Evolutionary conservation across 2,797 vertebrate species (phyloP).

Genomic region (Eulemur mongoz): DNA sequence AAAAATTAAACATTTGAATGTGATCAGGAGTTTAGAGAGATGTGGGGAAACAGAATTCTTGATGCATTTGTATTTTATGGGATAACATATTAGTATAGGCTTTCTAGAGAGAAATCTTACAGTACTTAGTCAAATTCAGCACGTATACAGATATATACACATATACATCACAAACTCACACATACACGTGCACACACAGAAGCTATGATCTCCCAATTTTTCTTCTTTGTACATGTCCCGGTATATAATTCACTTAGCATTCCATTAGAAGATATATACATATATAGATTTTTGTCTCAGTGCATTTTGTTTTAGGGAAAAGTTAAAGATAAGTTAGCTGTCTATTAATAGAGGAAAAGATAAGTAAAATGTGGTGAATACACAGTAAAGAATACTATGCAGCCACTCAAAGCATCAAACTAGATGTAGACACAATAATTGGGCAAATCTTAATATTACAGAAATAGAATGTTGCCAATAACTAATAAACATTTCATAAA

Average conservation of each 20-base stretch:
- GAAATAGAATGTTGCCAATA: not conserved
- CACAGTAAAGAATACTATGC: not conserved
- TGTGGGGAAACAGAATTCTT: not conserved
- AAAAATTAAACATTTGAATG: not conserved
- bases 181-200: not conserved
- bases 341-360: not conserved
- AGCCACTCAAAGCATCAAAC: not conserved
- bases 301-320: not conserved
- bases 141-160: too few relatives aligned
- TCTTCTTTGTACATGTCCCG: not conserved
- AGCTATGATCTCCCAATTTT: not conserved
- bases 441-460: not conserved
- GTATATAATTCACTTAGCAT: not conserved
- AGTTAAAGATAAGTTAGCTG: not conserved
- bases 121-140: not conserved
- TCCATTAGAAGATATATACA: not conserved
- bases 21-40: not conserved
- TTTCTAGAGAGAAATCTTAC: not conserved
- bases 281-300: not conserved
- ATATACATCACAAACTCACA: not conserved
- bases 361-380: not conserved
- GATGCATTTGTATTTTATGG: not conserved
- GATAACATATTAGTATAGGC: not conserved
- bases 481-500: not conserved
- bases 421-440: not conserved